These are phyloP conservation scores for Gallinago jamesoni DNA, from an alignment of 2,113 vertebrate genomes.

Conservation along the genomic window DNA sequence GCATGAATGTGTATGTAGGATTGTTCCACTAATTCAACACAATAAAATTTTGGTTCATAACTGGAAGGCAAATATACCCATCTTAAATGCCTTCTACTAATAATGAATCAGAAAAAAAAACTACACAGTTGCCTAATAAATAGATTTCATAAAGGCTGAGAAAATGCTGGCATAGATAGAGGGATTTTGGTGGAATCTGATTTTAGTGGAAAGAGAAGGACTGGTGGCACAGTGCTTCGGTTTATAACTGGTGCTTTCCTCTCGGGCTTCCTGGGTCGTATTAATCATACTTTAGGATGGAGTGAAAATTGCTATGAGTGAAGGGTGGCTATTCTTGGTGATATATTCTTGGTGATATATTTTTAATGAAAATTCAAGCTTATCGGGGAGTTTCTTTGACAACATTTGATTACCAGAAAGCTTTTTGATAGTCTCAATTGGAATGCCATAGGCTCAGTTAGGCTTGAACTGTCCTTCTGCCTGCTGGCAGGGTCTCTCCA, in stretches of 20 bases:
- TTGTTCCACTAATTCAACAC: not conserved
- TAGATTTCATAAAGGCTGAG: not conserved
- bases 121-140: not conserved
- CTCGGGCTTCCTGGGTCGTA: not conserved
- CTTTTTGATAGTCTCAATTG: not conserved
- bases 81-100: not conserved
- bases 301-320: not conserved
- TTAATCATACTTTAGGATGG: not conserved
- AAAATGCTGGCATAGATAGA: not conserved
- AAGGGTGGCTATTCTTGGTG: not conserved
- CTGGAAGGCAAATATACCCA: not conserved
- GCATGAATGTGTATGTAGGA: fast-evolving
- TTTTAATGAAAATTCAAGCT: not conserved
- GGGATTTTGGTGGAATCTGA: not conserved
- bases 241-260: not conserved
- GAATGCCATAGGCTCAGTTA: not conserved
- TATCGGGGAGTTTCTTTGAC: not conserved
- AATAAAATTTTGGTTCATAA: not conserved
- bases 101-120: not conserved
- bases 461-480: not conserved
- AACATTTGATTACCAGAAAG: not conserved
- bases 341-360: not conserved
- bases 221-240: not conserved
- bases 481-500: not conserved
- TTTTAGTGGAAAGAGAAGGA: not conserved